Conservation (phyloP, 23 tunicate genomes). For the Styela clava region DNA sequence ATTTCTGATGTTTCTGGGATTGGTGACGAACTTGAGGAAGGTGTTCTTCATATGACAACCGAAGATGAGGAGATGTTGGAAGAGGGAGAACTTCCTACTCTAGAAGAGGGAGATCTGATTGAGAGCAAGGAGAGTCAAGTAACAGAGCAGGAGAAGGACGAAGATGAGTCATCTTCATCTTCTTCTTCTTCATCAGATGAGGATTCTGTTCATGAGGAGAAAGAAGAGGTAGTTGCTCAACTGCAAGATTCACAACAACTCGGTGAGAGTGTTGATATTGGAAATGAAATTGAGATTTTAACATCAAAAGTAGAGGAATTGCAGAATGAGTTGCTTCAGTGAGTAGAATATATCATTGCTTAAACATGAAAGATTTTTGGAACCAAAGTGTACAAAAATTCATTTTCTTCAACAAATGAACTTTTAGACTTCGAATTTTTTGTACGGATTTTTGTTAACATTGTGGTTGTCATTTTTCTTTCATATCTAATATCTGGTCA, state of each 20-base stretch:
- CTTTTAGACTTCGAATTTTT: too few relatives aligned
- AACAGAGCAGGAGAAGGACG: neutral
- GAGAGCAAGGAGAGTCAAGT: slow-evolving; percentile 6
- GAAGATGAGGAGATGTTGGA: slow-evolving; percentile 34
- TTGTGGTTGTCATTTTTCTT: too few relatives aligned
- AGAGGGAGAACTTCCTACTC: slow-evolving; percentile 29
- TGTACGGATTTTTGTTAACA: too few relatives aligned
- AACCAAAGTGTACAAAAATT: too few relatives aligned
- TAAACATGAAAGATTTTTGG: neutral
- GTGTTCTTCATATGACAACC: slow-evolving; percentile 13
- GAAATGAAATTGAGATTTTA: slow-evolving; percentile 6
- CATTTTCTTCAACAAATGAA: too few relatives aligned
- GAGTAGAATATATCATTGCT: neutral
- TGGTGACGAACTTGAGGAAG: slow-evolving; percentile 52
- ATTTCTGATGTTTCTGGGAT: slow-evolving; percentile 78
- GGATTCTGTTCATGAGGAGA: slow-evolving; percentile 3
- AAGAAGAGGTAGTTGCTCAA: neutral
- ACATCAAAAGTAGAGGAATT: neutral
- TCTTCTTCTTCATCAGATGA: slow-evolving; percentile 28
- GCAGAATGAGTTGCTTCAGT: slow-evolving; percentile 1
- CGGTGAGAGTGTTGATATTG: neutral
- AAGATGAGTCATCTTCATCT: neutral
- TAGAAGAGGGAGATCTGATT: slow-evolving; percentile 28
- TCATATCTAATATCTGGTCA: too few relatives aligned
- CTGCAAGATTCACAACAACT: neutral